Percentiles rank a stretch among this genome's conserved stretches.
phyloP scores from a whole-genome alignment of 2,888 invertebrate genomes.

The Drosophila subsilvestris region DNA sequence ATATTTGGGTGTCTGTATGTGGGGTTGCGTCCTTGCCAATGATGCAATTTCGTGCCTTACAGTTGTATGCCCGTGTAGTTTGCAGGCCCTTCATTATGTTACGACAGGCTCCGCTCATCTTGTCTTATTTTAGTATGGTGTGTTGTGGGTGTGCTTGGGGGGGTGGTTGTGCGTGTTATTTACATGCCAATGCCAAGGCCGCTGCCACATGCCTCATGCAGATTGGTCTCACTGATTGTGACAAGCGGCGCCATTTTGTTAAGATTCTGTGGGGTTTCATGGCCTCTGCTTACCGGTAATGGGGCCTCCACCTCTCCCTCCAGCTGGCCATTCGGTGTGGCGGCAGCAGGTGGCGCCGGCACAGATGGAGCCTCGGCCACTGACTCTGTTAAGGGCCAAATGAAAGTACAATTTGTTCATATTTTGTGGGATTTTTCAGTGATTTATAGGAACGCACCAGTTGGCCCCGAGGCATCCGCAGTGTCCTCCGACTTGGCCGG shows the following conservation, averaged over 20 bases:
- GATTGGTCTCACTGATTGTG: slow-evolving; percentile 85
- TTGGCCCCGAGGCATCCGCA: slow-evolving; percentile 54
- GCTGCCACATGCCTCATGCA: slow-evolving; percentile 56
- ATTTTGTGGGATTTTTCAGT: slow-evolving; percentile 42
- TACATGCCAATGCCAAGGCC: slow-evolving; percentile 48
- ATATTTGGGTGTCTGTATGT: slow-evolving; percentile 29
- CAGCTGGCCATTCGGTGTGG: slow-evolving; percentile 20
- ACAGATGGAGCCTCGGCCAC: neutral
- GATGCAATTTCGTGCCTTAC: slow-evolving; percentile 40
- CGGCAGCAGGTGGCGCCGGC: neutral
- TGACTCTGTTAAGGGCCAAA: neutral
- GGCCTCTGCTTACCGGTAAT: slow-evolving; percentile 84
- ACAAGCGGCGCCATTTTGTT: slow-evolving; percentile 85
- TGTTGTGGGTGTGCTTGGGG: slow-evolving; percentile 5
- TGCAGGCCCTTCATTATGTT: slow-evolving; percentile 17
- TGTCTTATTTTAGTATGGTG: neutral
- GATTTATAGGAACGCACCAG: slow-evolving; percentile 60
- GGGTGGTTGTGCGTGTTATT: slow-evolving; percentile 34
- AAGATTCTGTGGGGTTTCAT: slow-evolving; percentile 41
- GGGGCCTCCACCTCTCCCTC: slow-evolving; percentile 27
- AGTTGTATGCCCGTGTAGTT: slow-evolving; percentile 30
- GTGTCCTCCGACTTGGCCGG: slow-evolving; percentile 26
- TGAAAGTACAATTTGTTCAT: slow-evolving; percentile 11
- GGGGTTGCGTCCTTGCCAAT: no score
- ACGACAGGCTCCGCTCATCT: slow-evolving; percentile 9